Base-by-base conservation (phyloP, 2,888 invertebrate species). In the Cyrtodaria siliqua region DNA sequence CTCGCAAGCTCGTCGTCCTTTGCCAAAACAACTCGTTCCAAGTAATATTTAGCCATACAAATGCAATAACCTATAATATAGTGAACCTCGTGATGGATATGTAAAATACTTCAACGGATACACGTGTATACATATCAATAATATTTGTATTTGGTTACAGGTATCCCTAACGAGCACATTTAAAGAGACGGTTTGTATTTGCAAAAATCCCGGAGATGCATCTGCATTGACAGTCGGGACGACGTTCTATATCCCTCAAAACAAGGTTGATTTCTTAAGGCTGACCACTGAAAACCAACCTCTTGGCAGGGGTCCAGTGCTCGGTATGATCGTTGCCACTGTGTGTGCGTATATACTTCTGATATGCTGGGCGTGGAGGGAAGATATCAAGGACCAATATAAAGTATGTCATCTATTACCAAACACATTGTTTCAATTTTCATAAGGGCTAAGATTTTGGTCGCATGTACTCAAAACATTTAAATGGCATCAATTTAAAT, bases 221-320 rank as follows among this genome's bases (percentile, higher is more conserved):
- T 56, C 42, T 6, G 40, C 61, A 2, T 68, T 75, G 47, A 81
- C 75, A 16, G 82, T 83, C 40, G 80, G 83, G 3, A 80, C 85
- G 16, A 90, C 92, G 24, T 91, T 92, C 64, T 84, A 82, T 42
- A 87, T 92, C 0, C 86, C 90, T 47, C 91, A 91, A 1, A 93
- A 93, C 82, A 85, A 89, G 6, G 91, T 93, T 6, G 90, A 93
- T 85, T 93, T 93, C 83, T 81, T 84, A 27, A 90, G 88, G 20
- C 42, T n/a, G 2, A 23, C 33, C 26, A 20, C 12, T 2, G 38
- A 38, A 18, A 12, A 47, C 16, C 4, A 33, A 12, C 6, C 4
- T 8, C 26, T 62, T 8, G 75, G 75, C 1, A 74, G 82, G 33
- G 70, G 57, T 6, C 64, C 74, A 2, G 82, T 82, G 0, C 56